These are phyloP conservation scores for Campopleginae sp. DNA, from an alignment of 2,888 invertebrate species.

Conservation along the genomic window DNA sequence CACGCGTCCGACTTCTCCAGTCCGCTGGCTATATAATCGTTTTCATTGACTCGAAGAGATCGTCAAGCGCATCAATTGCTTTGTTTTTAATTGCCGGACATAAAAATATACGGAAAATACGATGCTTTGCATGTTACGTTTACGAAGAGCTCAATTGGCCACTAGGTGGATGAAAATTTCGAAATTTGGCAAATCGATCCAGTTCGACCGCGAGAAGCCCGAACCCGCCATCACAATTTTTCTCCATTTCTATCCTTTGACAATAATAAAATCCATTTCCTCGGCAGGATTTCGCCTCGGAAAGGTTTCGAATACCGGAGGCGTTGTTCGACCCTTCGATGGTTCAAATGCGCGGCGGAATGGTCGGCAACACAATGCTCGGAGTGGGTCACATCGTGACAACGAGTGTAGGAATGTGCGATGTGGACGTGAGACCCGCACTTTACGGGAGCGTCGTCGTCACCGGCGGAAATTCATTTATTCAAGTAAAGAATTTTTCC, in stretches of 20 bases:
- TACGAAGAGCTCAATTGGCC: too few species aligned
- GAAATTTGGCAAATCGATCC: too few species aligned
- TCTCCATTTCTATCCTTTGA: background rate
- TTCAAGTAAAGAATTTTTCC: conserved; percentile 86
- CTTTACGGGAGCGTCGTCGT: conserved; percentile 98
- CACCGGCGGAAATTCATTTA: conserved; percentile 96
- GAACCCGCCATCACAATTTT: too few species aligned
- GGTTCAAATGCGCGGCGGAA: conserved; percentile 84
- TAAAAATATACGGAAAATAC: too few species aligned
- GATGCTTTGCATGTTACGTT: too few species aligned
- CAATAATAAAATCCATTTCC: background rate
- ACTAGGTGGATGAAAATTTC: too few species aligned
- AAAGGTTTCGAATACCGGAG: conserved; percentile 97
- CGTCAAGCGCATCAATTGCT: too few species aligned
- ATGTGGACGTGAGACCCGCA: conserved; percentile 98
- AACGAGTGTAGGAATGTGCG: conserved; percentile 97
- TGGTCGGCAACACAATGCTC: conserved; percentile 91
- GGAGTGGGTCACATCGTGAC: conserved; percentile 95
- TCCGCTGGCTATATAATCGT: too few species aligned
- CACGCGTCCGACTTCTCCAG: too few species aligned
- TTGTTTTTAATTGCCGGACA: too few species aligned
- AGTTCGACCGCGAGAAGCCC: too few species aligned
- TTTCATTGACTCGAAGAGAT: background rate
- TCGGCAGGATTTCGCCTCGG: conserved; percentile 93
- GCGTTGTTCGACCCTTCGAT: conserved; percentile 95